Conservation (phyloP, 2,888 invertebrate genomes). For the Latrodectus hesperus region DNA sequence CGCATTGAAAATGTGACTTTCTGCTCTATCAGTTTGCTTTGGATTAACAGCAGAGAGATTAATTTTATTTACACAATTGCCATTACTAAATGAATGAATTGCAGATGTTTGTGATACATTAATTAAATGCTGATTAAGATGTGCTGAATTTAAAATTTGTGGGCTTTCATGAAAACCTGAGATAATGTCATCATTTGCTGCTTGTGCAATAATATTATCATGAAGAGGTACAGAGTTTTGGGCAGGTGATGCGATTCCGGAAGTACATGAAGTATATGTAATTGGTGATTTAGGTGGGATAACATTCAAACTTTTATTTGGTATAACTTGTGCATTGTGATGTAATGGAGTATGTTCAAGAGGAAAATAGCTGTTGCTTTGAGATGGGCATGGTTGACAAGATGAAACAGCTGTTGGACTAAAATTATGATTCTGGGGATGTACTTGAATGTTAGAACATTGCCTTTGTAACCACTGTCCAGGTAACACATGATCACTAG, state of each 20-base stretch:
- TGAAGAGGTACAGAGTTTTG: slow-evolving; percentile 45
- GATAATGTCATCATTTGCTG: slow-evolving; percentile 38
- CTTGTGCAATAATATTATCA: slow-evolving; percentile 52
- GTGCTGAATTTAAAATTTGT: slow-evolving; percentile 52
- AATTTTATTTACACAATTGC: slow-evolving; percentile 56
- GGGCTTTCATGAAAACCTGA: slow-evolving; percentile 62
- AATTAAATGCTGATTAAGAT: slow-evolving; percentile 55
- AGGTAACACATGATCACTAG: slow-evolving; percentile 39
- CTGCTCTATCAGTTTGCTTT: slow-evolving; percentile 64
- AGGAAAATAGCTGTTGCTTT: slow-evolving; percentile 59
- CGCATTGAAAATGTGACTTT: slow-evolving; percentile 66
- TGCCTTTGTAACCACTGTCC: slow-evolving; percentile 66
- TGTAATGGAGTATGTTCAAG: slow-evolving; percentile 48
- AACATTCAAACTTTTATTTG: slow-evolving; percentile 53
- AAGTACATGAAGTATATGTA: slow-evolving; percentile 55
- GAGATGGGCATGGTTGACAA: slow-evolving; percentile 64
- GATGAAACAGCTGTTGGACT: slow-evolving; percentile 54
- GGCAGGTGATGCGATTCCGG: slow-evolving; percentile 43
- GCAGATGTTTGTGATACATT: slow-evolving; percentile 44
- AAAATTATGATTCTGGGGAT: slow-evolving; percentile 61
- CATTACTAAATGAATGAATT: slow-evolving; percentile 64
- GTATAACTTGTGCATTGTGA: slow-evolving; percentile 39
- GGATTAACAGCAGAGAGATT: slow-evolving; percentile 42
- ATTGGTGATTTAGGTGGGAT: slow-evolving; percentile 55
- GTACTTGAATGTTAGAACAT: slow-evolving; percentile 47